These are phyloP conservation scores for Aphaenogaster ashmeadi DNA, from an alignment of 1,140 invertebrate genomes.

Conservation along the genomic window DNA sequence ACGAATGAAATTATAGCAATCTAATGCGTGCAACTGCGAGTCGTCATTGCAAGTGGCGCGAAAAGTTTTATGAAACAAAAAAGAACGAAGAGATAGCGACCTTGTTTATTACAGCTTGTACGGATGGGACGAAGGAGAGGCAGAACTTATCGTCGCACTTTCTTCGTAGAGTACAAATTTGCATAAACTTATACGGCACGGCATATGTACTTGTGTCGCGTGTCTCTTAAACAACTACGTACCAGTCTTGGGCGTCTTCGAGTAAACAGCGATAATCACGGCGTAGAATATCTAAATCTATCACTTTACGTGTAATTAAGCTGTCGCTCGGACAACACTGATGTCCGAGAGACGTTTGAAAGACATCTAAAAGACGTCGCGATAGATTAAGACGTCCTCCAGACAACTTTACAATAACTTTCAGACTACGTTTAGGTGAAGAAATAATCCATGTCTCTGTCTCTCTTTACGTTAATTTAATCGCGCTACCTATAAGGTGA, in stretches of 20 bases:
- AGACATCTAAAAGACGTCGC: conserved; percentile 5
- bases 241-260: conserved; percentile 50
- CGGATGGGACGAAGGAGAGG: not conserved
- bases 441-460: conserved; percentile 6
- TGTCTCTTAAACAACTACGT: conserved; percentile 23
- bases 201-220: conserved; percentile 5
- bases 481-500: conserved; percentile 43
- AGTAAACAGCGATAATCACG: conserved; percentile 42
- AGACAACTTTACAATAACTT: conserved; percentile 29
- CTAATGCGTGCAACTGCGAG: not conserved
- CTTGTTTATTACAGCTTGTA: not conserved
- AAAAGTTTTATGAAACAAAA: conserved; percentile 13
- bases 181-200: conserved; percentile 39
- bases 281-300: conserved; percentile 54
- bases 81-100: not conserved
- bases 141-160: conserved; percentile 32
- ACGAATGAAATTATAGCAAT: conserved; percentile 15
- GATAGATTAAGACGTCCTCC: not conserved
- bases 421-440: conserved; percentile 9
- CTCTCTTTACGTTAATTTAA: conserved; percentile 11
- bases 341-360: conserved; percentile 8
- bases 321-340: not conserved
- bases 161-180: conserved; percentile 64
- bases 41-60: not conserved
- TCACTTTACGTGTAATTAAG: conserved; percentile 52